A percentile compares a stretch with the other conserved stretches of the same genome.
Evolutionary conservation across 2,888 invertebrate genomes (phyloP).

Genomic region (Meteorus cinctellus): DNA sequence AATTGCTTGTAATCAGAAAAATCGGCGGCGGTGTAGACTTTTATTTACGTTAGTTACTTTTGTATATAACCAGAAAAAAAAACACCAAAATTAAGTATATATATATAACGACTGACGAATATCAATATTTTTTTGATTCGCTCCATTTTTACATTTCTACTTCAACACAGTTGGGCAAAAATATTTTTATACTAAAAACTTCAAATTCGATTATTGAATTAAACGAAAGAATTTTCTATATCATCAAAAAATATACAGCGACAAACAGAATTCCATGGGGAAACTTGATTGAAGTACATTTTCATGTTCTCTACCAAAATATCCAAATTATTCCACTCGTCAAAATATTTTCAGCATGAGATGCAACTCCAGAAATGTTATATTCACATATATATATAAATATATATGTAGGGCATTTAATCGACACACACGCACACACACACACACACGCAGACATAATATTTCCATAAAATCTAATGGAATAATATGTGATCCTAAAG

Average conservation of each 20-base stretch:
- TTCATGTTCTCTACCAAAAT: too few species aligned
- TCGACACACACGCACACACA: background rate
- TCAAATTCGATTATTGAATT: too few species aligned
- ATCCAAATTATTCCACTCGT: too few species aligned
- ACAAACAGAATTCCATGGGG: too few species aligned
- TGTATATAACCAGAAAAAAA: background rate
- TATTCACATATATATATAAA: background rate
- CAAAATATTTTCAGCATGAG: too few species aligned
- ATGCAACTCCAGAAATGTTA: background rate
- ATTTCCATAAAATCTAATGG: constrained; percentile 40
- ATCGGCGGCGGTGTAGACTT: constrained; percentile 46
- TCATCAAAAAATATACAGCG: too few species aligned
- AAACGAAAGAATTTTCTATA: too few species aligned
- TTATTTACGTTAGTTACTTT: constrained; percentile 6
- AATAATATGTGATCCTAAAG: constrained; percentile 29
- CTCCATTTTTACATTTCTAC: too few species aligned
- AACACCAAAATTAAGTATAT: background rate
- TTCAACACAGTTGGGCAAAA: too few species aligned
- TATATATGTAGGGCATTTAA: background rate
- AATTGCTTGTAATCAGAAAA: constrained; percentile 67
- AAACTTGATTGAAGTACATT: too few species aligned
- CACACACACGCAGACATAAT: constrained; percentile 30
- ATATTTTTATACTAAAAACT: too few species aligned
- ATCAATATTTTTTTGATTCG: too few species aligned
- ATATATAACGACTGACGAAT: background rate